phyloP scores from a whole-genome alignment of 2,113 vertebrate species.

The Pampusana beccarii region DNA sequence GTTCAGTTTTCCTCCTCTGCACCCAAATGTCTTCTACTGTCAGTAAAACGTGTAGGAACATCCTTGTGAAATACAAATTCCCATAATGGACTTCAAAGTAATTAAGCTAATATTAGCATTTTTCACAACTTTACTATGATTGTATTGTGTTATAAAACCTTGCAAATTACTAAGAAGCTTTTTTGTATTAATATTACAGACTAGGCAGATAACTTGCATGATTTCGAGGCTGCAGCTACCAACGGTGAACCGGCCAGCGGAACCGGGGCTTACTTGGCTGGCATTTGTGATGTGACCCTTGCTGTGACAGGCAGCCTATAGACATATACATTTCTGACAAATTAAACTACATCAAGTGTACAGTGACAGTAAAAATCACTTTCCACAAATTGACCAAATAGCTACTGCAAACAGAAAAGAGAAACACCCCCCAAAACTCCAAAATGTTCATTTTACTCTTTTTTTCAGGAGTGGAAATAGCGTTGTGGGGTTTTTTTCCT shows the following conservation, averaged over 20 bases:
- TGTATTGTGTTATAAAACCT: slow-evolving; percentile 43
- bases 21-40: slow-evolving; percentile 18
- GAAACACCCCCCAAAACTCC: no score
- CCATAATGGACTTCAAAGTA: slow-evolving; percentile 41
- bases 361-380: slow-evolving; percentile 27
- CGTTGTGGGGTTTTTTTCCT: not conserved
- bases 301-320: slow-evolving; percentile 10
- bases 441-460: not conserved
- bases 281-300: not conserved
- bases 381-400: slow-evolving; percentile 2
- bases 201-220: slow-evolving; percentile 1
- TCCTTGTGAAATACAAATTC: slow-evolving; percentile 47
- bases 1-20: slow-evolving; percentile 12
- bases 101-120: slow-evolving; percentile 60
- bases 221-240: slow-evolving; percentile 42
- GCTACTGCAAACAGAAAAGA: not conserved
- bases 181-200: slow-evolving; percentile 19
- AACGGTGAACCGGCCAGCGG: not conserved
- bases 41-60: slow-evolving; percentile 40
- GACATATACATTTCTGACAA: not conserved
- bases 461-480: not conserved
- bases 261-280: not conserved
- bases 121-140: slow-evolving; percentile 32
- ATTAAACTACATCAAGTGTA: slow-evolving; percentile 4
- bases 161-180: slow-evolving; percentile 54